Base-by-base conservation (phyloP, 1,140 invertebrate species). In the Anadara kagoshimensis region DNA sequence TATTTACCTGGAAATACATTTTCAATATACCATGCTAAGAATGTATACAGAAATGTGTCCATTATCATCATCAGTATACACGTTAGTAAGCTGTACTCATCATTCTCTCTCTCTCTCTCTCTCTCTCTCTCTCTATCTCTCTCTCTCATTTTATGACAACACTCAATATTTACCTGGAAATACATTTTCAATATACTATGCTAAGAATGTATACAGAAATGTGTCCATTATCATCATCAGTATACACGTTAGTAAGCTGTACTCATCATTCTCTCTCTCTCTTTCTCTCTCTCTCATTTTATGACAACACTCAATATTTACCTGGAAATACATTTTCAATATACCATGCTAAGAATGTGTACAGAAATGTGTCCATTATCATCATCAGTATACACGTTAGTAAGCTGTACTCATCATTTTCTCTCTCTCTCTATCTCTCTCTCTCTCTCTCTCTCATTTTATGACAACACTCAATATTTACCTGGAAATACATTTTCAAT, bases 371-470 rank as follows among this genome's bases (percentile, higher is more conserved):
- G 83, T 93, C 92, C 10, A 92, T 41, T 7, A 90, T 72, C 73
- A 93, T 86, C 91, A 93, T 92, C 14, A 89, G 47, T 51, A 92
- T 89, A 69, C 88, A 83, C 62, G 93, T 90, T 1, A 92, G 92
- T 44, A 96, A 87, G 53, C 92, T 92, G 45, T 94, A 92, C 16
- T 91, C 87, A 83, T 96, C 94, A 82, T 94, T 93, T 43, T 93
- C 92, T 0, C n/a, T n/a, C n/a, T n/a, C n/a, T n/a, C n/a, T n/a
- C n/a, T n/a, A n/a, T n/a, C n/a, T n/a, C n/a, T n/a, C n/a, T n/a
- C n/a, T n/a, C n/a, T n/a, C n/a, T n/a, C n/a, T n/a, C n/a, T n/a
- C n/a, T n/a, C n/a, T n/a, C n/a, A n/a, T n/a, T n/a, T n/a, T n/a
- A n/a, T n/a, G n/a, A n/a, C n/a, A 22, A 54, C 7, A 18, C 22